phyloP scores from a whole-genome alignment of 2,797 vertebrate genomes.

The Thunnus albacares region DNA sequence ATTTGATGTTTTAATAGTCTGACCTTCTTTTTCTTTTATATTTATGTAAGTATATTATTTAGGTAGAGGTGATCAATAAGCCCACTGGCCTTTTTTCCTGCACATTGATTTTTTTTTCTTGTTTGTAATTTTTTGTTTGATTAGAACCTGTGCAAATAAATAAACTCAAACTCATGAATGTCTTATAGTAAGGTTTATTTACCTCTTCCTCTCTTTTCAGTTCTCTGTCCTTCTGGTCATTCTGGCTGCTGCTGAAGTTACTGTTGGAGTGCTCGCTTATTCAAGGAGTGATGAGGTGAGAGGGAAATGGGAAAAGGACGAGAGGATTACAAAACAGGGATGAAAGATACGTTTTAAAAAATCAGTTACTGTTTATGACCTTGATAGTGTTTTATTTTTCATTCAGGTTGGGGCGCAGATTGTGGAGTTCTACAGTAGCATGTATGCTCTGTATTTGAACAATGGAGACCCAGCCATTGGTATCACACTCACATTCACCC shows the following conservation, averaged over 20 bases:
- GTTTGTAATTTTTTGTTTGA: not conserved
- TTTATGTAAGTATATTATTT: too few relatives aligned
- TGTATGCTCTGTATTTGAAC: constrained; percentile 63
- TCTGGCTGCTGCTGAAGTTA: constrained; percentile 24
- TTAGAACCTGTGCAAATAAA: not conserved
- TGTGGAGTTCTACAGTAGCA: constrained; percentile 63
- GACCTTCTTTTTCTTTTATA: not conserved
- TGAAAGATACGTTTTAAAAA: not conserved
- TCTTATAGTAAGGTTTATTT: not conserved
- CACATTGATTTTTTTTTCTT: too few relatives aligned
- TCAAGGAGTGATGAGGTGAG: constrained; percentile 51
- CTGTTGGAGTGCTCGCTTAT: constrained; percentile 60
- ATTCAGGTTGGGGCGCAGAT: constrained; percentile 45
- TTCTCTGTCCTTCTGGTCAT: constrained; percentile 60
- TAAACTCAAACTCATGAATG: not conserved
- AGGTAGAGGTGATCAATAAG: too few relatives aligned
- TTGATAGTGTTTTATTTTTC: not conserved
- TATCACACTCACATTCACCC: constrained; percentile 72
- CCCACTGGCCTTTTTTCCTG: too few relatives aligned
- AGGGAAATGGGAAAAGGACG: not conserved
- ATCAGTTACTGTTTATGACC: not conserved
- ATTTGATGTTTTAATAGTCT: not conserved
- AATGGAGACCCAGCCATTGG: constrained; percentile 58
- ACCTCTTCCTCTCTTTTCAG: constrained; percentile 54
- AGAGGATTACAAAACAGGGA: not conserved